Base-by-base conservation (phyloP, 2,113 vertebrate species). In the Trogon surrucura region DNA sequence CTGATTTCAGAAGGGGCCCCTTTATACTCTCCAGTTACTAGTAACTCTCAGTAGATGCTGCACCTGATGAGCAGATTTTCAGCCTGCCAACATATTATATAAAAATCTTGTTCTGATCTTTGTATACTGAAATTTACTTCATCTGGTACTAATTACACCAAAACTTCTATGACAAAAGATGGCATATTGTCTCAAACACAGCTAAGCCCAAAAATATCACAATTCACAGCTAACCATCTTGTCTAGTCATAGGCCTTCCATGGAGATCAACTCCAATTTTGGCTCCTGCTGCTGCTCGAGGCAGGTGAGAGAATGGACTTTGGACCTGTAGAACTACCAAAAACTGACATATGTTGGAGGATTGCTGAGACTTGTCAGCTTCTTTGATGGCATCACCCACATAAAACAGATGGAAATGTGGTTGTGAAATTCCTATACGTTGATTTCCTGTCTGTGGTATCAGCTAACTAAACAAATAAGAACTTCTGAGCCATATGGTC, bases 391-490 rank as follows among this genome's bases (percentile, higher is more conserved):
- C 66, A 88, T 96, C 91, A 94, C 83, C 92, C 94, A 95, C 90
- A 83, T 95, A 93, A 97, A 96, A 93, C 90, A 95, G 91, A 95
- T 96, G 85, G 93, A 91, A 94, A 85, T 94, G 91, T 56, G 88
- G 73, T 79, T 94, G 75, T 95, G 81, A 96, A 89, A 95, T 94
- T 95, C 89, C 95, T 96, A 93, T 95, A 93, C 47, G 4, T 92
- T 91, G 88, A 96, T 93, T 96, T 96, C 90, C 95, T 96, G 85
- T 88, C 93, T 97, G 95, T 79, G 92, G 90, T 93, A 95, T 91
- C 90, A 93, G 61, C 75, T 94, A 92, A 94, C 85, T 91, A 96
- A 96, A 93, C 72, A 96, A 96, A 96, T 91, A 92, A 91, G 89
- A 93, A 83, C 90, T 88, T 95, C 75, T 90, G 60, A 95, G 54